phyloP scores from a whole-genome alignment of 2,797 vertebrate species.

The Channa striata region DNA sequence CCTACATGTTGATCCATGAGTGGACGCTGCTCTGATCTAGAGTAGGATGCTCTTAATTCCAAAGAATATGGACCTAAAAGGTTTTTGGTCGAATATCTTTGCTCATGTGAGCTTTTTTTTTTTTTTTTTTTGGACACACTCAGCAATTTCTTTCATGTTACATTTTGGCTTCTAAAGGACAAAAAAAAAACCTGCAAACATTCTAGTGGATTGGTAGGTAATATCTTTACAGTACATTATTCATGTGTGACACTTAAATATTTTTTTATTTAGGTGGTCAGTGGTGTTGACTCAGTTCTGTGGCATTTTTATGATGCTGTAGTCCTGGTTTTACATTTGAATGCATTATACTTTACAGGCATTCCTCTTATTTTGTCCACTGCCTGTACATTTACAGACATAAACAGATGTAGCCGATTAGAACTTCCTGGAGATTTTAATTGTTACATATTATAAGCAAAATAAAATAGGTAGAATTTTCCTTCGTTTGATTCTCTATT shows the following conservation, averaged over 20 bases:
- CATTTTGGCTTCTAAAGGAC: constrained; percentile 19
- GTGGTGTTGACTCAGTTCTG: neutral
- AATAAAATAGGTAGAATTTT: constrained; percentile 14
- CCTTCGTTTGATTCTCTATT: constrained; percentile 28
- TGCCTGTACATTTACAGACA: constrained; percentile 21
- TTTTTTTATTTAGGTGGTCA: constrained; percentile 7
- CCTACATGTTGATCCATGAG: constrained; percentile 10
- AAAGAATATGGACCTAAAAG: constrained; percentile 67
- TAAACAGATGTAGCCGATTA: constrained; percentile 29
- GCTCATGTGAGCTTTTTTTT: constrained; percentile 21
- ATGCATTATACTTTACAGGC: neutral
- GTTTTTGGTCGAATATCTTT: constrained; percentile 31
- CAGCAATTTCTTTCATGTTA: constrained; percentile 22
- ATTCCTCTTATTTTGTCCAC: constrained; percentile 41
- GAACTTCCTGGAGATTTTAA: constrained; percentile 19
- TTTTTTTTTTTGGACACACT: constrained; percentile 30
- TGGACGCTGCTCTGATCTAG: constrained; percentile 34
- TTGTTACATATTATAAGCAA: constrained; percentile 30
- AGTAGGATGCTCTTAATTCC: constrained; percentile 46
- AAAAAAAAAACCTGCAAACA: constrained; percentile 10
- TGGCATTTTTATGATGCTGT: constrained; percentile 22
- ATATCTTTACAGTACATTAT: constrained; percentile 2
- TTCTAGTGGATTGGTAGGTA: constrained; percentile 2
- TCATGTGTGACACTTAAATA: neutral
- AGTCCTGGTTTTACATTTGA: constrained; percentile 5